A percentile compares a stretch with the other conserved stretches of the same genome.
Conservation (phyloP, 2,797 vertebrate species). For the Sebastes melanostomus region DNA sequence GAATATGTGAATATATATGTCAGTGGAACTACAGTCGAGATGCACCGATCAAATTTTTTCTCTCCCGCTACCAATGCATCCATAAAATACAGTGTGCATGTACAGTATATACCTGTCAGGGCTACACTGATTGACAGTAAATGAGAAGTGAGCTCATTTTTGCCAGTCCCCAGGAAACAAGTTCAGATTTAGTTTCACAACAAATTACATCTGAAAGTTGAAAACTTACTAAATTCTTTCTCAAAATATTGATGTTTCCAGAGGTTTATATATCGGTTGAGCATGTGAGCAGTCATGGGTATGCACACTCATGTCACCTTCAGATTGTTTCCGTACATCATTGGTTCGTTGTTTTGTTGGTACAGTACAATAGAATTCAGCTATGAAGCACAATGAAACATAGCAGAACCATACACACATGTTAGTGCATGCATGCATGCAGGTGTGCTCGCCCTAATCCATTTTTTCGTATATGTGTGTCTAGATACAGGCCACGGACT, state of each 20-base stretch:
- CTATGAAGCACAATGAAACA: background rate
- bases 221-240: background rate
- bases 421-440: background rate
- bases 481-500: slow-evolving; percentile 70
- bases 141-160: background rate
- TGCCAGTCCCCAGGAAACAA: background rate
- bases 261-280: background rate
- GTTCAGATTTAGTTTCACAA: background rate
- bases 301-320: background rate
- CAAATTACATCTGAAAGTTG: too few species aligned
- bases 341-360: background rate
- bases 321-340: background rate
- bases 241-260: background rate
- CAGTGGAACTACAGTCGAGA: background rate
- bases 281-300: background rate
- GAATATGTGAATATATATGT: background rate
- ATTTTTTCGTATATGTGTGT: background rate
- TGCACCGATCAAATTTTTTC: background rate
- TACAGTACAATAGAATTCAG: background rate
- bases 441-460: fast-evolving
- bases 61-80: background rate
- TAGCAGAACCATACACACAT: background rate
- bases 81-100: background rate
- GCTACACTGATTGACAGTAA: background rate
- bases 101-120: background rate